A percentile compares a stretch with the other conserved stretches of the same genome.
Conservation (phyloP, 2,113 vertebrate genomes). For the Salvelinus alpinus region DNA sequence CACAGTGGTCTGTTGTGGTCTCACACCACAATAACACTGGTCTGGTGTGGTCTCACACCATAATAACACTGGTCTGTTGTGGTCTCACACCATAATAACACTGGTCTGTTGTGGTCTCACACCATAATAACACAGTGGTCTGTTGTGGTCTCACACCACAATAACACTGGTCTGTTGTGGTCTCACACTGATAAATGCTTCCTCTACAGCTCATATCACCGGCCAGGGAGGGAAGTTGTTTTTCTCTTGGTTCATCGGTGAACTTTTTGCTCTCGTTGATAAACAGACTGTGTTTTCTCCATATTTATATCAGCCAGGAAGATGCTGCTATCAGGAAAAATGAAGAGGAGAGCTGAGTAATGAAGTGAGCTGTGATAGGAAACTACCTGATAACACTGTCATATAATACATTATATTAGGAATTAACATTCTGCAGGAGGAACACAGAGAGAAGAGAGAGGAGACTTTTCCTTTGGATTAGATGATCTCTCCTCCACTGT, state of each 20-base stretch:
- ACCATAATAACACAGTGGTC: no score
- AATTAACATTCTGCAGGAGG: conserved; percentile 62
- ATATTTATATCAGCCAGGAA: conserved; percentile 79
- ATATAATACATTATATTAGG: conserved; percentile 80
- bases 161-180: not conserved
- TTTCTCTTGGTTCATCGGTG: conserved; percentile 21
- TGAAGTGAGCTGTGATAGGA: conserved; percentile 76
- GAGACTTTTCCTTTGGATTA: conserved; percentile 18
- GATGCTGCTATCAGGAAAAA: conserved; percentile 76
- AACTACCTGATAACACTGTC: conserved; percentile 78
- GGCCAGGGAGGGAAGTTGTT: conserved; percentile 10
- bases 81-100: no score
- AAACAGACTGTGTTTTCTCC: conserved; percentile 71
- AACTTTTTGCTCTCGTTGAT: conserved; percentile 61
- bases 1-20: no score
- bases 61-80: no score
- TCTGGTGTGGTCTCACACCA: no score
- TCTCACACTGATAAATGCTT: not conserved
- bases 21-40: no score
- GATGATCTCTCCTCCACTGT: conserved; percentile 39
- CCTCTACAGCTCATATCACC: not conserved
- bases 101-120: no score
- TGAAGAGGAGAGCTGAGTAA: conserved; percentile 76
- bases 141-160: no score
- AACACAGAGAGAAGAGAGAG: conserved; percentile 20